These are phyloP conservation scores for Dicycla oo DNA, from an alignment of 2,888 invertebrate species.

Conservation along the genomic window DNA sequence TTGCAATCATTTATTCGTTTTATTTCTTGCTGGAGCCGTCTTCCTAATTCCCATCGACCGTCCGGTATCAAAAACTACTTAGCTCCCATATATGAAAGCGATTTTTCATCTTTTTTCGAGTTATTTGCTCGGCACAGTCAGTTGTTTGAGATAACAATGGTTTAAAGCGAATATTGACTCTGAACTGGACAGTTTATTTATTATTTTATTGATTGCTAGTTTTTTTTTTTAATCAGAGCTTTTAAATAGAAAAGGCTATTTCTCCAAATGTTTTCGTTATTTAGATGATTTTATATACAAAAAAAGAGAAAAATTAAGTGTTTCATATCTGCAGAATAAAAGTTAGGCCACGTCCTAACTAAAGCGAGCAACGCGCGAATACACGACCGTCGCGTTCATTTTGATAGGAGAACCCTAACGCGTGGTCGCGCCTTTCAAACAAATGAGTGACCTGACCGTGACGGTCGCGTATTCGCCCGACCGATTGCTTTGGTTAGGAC, in stretches of 20 bases:
- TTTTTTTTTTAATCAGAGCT: background rate
- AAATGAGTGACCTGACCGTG: background rate
- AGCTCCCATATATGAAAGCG: constrained; percentile 67
- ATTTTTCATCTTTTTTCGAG: constrained; percentile 62
- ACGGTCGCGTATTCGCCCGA: background rate
- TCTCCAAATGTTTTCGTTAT: background rate
- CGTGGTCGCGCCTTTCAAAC: background rate
- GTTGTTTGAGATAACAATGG: constrained; percentile 53
- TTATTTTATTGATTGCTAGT: background rate
- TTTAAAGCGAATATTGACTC: constrained; percentile 40
- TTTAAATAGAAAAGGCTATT: background rate
- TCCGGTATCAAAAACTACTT: constrained; percentile 71
- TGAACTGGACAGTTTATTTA: background rate
- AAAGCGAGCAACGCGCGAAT: background rate
- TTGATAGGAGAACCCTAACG: background rate
- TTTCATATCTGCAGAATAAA: background rate
- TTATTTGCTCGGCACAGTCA: constrained; percentile 53
- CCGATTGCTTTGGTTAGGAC: background rate
- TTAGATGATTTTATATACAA: background rate
- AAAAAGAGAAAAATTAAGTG: background rate
- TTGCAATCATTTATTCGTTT: constrained; percentile 45
- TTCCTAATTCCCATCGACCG: constrained; percentile 65
- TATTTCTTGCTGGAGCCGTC: constrained; percentile 51
- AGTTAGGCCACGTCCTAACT: background rate
- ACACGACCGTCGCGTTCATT: no score